These are phyloP conservation scores for Taphrorychus bicolor DNA, from an alignment of 2,888 invertebrate species.

Conservation along the genomic window DNA sequence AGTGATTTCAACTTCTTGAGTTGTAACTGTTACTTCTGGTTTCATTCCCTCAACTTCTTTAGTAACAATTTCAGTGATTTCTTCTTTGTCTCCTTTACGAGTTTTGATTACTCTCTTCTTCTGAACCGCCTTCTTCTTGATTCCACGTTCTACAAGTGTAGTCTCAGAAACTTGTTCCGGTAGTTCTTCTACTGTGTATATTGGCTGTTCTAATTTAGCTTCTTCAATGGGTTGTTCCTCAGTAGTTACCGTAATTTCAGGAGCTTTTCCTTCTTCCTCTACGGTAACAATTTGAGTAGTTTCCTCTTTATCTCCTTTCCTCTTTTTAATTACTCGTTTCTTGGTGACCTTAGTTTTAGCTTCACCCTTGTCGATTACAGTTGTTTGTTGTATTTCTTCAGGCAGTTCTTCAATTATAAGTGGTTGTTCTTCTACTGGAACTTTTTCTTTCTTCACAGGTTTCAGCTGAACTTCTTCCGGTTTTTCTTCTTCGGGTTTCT, in stretches of 20 bases:
- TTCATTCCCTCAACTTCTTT: slow-evolving; percentile 55
- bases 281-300: slow-evolving; percentile 45
- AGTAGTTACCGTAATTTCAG: slow-evolving; percentile 46
- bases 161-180: slow-evolving; percentile 35
- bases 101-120: slow-evolving; percentile 58
- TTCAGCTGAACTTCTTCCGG: slow-evolving; percentile 55
- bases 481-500: slow-evolving; percentile 35
- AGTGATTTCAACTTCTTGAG: slow-evolving; percentile 26
- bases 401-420: slow-evolving; percentile 45
- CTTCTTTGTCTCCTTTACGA: slow-evolving; percentile 51
- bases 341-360: slow-evolving; percentile 37
- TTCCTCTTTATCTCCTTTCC: slow-evolving; percentile 57
- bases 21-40: slow-evolving; percentile 56
- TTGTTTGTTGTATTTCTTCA: slow-evolving; percentile 43
- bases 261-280: slow-evolving; percentile 57
- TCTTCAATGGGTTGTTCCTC: slow-evolving; percentile 37
- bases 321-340: slow-evolving; percentile 48
- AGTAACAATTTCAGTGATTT: slow-evolving; percentile 51
- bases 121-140: slow-evolving; percentile 45
- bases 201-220: slow-evolving; percentile 32
- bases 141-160: slow-evolving; percentile 23
- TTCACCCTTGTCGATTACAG: slow-evolving; percentile 29
- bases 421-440: slow-evolving; percentile 9
- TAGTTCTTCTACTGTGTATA: slow-evolving; percentile 48
- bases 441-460: slow-evolving; percentile 44